Conservation (phyloP, 2,888 invertebrate species). For the Tenthredo amoena region DNA sequence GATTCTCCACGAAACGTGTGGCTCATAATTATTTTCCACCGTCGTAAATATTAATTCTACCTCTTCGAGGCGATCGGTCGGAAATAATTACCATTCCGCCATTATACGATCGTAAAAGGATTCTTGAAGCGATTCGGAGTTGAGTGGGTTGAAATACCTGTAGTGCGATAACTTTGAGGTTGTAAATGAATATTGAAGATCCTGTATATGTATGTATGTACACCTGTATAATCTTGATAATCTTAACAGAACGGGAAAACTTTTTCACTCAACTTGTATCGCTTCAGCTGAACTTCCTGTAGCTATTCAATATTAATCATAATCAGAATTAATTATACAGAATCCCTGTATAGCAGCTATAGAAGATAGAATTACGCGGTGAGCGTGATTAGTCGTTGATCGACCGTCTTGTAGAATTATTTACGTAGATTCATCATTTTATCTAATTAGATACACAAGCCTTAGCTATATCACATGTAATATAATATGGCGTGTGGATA, state of each 20-base stretch:
- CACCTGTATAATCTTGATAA: neutral
- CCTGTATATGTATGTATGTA: too few relatives aligned
- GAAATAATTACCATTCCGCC: neutral
- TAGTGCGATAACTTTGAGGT: neutral
- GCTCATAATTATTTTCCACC: neutral
- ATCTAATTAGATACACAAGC: neutral
- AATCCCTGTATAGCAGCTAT: neutral
- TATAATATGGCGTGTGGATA: neutral
- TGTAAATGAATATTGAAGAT: neutral
- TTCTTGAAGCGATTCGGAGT: neutral
- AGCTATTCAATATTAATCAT: neutral
- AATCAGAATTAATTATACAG: conserved; percentile 4
- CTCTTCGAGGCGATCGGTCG: neutral
- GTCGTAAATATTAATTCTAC: neutral
- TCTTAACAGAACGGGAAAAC: neutral
- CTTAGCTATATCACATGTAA: neutral
- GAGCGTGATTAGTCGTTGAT: neutral
- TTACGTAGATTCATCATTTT: neutral
- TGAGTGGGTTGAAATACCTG: neutral
- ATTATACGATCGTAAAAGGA: neutral
- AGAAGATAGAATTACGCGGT: neutral
- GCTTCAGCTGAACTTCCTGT: neutral
- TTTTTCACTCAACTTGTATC: neutral
- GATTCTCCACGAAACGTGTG: neutral
- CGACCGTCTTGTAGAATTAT: neutral